Conservation (phyloP, 2,797 vertebrate genomes). For the Onychomys leucogaster region DNA sequence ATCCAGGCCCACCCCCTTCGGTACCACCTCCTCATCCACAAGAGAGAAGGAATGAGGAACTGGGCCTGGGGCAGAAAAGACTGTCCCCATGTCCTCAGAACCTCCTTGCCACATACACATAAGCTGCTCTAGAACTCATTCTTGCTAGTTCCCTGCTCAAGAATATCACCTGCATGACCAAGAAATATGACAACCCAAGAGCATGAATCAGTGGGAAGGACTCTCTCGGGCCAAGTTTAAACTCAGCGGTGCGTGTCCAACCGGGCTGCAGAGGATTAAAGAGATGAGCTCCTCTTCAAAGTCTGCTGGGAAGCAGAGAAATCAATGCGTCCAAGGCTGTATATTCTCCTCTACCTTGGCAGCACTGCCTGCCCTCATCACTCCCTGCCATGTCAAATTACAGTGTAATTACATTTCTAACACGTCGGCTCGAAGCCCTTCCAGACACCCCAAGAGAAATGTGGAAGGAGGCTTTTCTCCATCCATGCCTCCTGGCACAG, state of each 20-base stretch:
- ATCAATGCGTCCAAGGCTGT: not conserved
- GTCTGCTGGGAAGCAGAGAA: conserved; percentile 38
- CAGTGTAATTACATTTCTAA: conserved; percentile 48
- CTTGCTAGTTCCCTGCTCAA: not conserved
- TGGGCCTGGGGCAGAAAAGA: not conserved
- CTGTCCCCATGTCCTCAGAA: not conserved
- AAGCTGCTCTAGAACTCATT: not conserved
- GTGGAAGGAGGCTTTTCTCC: not conserved
- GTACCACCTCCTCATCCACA: not conserved
- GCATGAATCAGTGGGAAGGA: not conserved
- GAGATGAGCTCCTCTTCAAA: conserved; percentile 54
- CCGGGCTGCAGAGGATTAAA: conserved; percentile 14
- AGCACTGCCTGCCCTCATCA: not conserved
- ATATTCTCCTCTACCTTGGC: not conserved
- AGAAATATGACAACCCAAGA: conserved; percentile 44
- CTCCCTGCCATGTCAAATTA: conserved; percentile 12
- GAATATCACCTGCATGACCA: conserved; percentile 49
- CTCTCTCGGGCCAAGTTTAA: conserved; percentile 29
- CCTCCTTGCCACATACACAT: not conserved
- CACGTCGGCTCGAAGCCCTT: not conserved
- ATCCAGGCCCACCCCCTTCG: not conserved
- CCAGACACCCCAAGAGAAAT: not conserved
- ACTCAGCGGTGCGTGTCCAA: not conserved
- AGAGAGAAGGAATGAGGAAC: not conserved
- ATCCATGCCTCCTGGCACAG: not conserved